Evolutionary conservation across 2,113 vertebrate genomes (phyloP).

Genomic region (Notechis scutatus): DNA sequence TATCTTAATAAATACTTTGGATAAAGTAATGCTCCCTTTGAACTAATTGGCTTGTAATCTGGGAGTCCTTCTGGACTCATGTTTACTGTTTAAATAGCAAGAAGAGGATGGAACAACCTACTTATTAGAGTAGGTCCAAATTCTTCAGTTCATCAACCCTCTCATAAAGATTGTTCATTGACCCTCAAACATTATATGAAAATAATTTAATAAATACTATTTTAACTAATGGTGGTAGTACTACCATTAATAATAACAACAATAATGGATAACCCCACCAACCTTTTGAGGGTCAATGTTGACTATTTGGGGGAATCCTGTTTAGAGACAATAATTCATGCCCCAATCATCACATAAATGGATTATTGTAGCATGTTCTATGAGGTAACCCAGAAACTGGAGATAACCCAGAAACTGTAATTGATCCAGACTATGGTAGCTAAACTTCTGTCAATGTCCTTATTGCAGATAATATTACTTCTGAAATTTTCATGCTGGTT

Average conservation of each 20-base stretch:
- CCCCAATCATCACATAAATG: neutral
- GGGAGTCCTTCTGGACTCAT: neutral
- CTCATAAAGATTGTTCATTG: neutral
- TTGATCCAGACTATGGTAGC: neutral
- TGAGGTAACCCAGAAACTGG: no score
- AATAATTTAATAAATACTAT: neutral
- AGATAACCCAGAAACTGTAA: neutral
- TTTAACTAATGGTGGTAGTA: neutral
- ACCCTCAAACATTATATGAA: neutral
- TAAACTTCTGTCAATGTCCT: neutral
- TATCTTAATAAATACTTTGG: neutral
- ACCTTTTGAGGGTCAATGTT: neutral
- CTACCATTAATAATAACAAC: neutral
- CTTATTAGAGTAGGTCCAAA: neutral
- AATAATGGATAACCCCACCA: neutral
- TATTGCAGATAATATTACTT: neutral
- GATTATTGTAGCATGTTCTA: neutral
- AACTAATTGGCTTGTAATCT: neutral
- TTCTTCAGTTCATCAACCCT: neutral
- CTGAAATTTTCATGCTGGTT: neutral
- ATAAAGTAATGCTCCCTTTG: neutral
- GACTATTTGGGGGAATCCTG: neutral
- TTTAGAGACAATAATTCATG: neutral
- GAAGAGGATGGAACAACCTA: neutral
- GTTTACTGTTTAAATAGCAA: neutral